Evolutionary conservation across 2,113 vertebrate genomes (phyloP), one percentile per base, ranked within the genome.

Genomic region (Copsychus sechellarum): DNA sequence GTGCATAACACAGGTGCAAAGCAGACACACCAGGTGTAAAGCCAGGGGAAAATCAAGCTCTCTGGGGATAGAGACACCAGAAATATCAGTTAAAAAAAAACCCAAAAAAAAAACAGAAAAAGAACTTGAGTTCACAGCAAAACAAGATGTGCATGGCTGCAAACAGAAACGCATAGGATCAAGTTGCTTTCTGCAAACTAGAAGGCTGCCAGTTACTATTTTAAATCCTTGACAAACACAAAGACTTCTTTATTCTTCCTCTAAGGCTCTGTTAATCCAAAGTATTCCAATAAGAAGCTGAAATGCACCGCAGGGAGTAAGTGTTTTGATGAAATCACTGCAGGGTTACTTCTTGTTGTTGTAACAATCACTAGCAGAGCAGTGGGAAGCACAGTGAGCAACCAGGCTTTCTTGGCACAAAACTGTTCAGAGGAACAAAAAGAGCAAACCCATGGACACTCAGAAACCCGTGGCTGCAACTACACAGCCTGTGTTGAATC

Each of bases 271-370:
- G 70, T 93, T 94, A 96, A 96, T 93, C 88, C 89, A 84, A 88
- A 92, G 77, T 94, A 95, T 95, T 95, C 87, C 93, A 97, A 65
- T 92, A 95, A 94, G 83, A 95, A 86, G 87, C 90, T 94, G 89
- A 97, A 97, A 94, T 29, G 79, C 92, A 90, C 92, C 1, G 0
- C 72, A 86, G 95, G 84, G 86, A 96, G 88, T 58, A 84, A 96
- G 79, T 69, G 81, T 93, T 97, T 91, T 96, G 95, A 97, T 96
- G 88, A 93, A 96, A 93, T 93, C 96, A 96, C 88, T 91, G 95
- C 86, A 92, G 96, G 96, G 88, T 96, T 95, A 95, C 88, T 97
- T 95, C 95, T 95, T 96, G 65, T 88, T 92, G 89, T 86, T 96
- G 86, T 95, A 96, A 86, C 83, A 93, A 94, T 95, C 84, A 92